Evolutionary conservation across 1,140 invertebrate genomes (phyloP).

Genomic region (Drosophila serrata): DNA sequence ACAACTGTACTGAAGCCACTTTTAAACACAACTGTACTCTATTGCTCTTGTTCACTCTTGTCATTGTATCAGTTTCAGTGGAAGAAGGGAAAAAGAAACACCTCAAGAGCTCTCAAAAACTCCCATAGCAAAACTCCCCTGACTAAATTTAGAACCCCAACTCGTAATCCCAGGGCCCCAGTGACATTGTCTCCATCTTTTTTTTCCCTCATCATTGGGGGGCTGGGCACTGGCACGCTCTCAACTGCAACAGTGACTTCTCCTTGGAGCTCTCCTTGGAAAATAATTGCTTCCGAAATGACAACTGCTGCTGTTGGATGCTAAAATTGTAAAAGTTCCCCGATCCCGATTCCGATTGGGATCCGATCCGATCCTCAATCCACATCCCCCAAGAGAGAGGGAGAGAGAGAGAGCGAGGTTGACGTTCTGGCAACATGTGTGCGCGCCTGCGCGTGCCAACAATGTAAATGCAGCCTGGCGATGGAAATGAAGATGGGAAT

Average conservation of each 20-base stretch:
- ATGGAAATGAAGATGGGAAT: conserved; percentile 31
- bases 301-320: conserved; percentile 61
- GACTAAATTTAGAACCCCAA: conserved; percentile 62
- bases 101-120: conserved; percentile 35
- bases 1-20: conserved; percentile 34
- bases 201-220: conserved; percentile 38
- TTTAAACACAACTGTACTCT: conserved; percentile 26
- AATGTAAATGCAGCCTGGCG: conserved; percentile 63
- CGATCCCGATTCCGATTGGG: conserved; percentile 1
- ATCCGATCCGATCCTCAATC: conserved; percentile 1
- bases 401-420: conserved; percentile 23
- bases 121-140: background rate
- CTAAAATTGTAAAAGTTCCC: conserved; percentile 62
- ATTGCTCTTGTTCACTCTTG: background rate
- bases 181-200: conserved; percentile 48
- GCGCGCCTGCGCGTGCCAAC: conserved; percentile 82
- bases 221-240: conserved; percentile 37
- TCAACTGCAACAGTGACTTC: conserved; percentile 39
- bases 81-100: conserved; percentile 35
- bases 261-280: conserved; percentile 67
- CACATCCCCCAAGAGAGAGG: conserved; percentile 5
- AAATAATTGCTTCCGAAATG: conserved; percentile 85
- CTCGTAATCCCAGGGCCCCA: conserved; percentile 51
- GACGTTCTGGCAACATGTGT: conserved; percentile 72
- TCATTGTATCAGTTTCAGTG: conserved; percentile 45